Conservation (phyloP, 2,797 vertebrate species). For the Poliocrania exsul region DNA sequence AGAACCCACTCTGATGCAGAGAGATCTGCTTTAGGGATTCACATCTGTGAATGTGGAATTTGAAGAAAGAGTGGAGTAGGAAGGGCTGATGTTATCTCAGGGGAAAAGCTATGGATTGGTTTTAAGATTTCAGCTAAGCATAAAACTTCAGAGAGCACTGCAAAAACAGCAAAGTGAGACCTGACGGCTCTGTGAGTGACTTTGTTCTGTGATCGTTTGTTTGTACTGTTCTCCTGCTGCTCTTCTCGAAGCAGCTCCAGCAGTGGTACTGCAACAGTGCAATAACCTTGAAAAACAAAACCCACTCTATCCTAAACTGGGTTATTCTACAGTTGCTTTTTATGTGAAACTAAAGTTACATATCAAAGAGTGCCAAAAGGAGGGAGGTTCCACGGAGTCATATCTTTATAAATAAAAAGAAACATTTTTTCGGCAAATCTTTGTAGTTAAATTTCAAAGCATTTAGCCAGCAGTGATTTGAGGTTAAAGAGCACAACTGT, state of each 20-base stretch:
- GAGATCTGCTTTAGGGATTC: not conserved
- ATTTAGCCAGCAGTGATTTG: not conserved
- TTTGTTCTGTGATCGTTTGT: not conserved
- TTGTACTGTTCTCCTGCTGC: not conserved
- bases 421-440: not conserved
- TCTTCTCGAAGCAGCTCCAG: not conserved
- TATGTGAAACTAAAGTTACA: not conserved
- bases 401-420: not conserved
- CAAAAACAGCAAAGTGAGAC: not conserved
- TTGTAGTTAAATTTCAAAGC: conserved; percentile 3
- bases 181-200: not conserved
- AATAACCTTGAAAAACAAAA: not conserved
- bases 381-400: not conserved
- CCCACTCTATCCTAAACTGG: not conserved
- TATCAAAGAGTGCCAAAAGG: conserved; percentile 11
- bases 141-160: not conserved
- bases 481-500: not conserved
- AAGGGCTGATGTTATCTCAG: not conserved
- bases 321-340: not conserved
- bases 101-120: not conserved
- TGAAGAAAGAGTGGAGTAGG: not conserved
- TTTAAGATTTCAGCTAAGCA: not conserved
- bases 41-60: not conserved
- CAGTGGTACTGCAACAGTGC: not conserved
- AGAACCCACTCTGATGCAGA: not conserved